Evolutionary conservation across 2,797 vertebrate genomes (phyloP).

Genomic region (Zenarchopterus dispar): DNA sequence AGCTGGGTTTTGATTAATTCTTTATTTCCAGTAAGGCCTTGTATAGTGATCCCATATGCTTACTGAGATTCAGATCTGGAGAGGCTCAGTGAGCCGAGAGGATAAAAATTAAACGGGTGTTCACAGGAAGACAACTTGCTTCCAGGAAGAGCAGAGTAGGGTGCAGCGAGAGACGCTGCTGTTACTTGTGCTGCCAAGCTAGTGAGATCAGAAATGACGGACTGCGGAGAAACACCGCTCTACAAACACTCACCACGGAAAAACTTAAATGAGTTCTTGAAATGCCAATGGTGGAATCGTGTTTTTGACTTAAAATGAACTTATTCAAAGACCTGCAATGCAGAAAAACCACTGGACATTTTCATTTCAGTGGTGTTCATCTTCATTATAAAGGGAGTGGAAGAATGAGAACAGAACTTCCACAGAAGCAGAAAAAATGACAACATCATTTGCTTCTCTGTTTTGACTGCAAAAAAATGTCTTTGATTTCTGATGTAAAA

Average conservation of each 20-base stretch:
- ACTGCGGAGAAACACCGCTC: conserved; percentile 15
- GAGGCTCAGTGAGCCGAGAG: conserved; percentile 15
- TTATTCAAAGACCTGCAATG: conserved; percentile 6
- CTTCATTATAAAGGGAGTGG: conserved; percentile 15
- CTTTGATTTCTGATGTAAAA: neutral
- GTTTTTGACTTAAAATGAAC: conserved; percentile 30
- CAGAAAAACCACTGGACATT: conserved; percentile 20
- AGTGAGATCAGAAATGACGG: conserved; percentile 19
- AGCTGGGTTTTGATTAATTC: conserved; percentile 8
- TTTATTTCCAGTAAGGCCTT: conserved; percentile 11
- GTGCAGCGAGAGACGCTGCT: conserved; percentile 19
- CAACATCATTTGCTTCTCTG: too few relatives aligned
- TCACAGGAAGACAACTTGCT: conserved; percentile 50
- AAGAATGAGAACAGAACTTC: conserved; percentile 2
- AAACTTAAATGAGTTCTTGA: conserved; percentile 47
- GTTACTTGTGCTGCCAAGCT: conserved; percentile 27
- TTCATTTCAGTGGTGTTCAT: neutral
- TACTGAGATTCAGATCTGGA: conserved; percentile 27
- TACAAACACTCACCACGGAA: conserved; percentile 47
- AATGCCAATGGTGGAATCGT: conserved; percentile 37
- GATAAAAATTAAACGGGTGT: conserved; percentile 30
- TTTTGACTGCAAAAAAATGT: neutral
- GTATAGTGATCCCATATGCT: neutral
- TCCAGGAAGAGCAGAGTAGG: conserved; percentile 44
- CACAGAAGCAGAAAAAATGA: too few relatives aligned